phyloP scores from a whole-genome alignment of 1,140 invertebrate genomes.

The Zaprionus vittiger region DNA sequence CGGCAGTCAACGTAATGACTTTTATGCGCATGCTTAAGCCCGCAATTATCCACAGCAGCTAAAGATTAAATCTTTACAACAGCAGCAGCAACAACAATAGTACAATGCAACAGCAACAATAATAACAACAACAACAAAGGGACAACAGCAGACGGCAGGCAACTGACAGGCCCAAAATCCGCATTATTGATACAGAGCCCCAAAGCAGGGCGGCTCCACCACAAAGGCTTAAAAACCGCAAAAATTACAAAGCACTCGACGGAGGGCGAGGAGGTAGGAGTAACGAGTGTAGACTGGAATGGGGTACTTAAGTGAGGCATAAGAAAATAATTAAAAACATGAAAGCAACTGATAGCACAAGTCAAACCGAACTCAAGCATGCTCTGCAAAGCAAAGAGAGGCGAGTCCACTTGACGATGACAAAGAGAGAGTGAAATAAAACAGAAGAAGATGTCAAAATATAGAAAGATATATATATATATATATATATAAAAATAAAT shows the following conservation, averaged over 20 bases:
- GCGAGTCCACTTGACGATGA: background rate
- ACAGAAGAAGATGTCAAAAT: too few species aligned
- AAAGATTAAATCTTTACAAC: constrained; percentile 76
- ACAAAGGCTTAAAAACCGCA: constrained; percentile 72
- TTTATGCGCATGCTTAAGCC: constrained; percentile 80
- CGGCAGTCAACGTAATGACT: constrained; percentile 78
- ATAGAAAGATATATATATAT: too few species aligned
- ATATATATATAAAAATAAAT: background rate
- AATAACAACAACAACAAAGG: constrained; percentile 24
- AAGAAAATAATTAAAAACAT: constrained; percentile 79
- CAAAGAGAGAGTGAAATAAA: background rate
- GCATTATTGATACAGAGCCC: constrained; percentile 69
- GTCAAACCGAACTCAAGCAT: constrained; percentile 49
- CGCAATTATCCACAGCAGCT: constrained; percentile 79
- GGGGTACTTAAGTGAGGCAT: constrained; percentile 66
- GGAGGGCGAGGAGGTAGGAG: background rate
- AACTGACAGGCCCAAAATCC: constrained; percentile 53
- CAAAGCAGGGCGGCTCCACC: constrained; percentile 23
- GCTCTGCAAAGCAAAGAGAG: constrained; percentile 20
- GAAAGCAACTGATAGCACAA: constrained; percentile 30
- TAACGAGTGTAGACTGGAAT: constrained; percentile 10
- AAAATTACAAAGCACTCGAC: constrained; percentile 76
- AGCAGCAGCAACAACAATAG: constrained; percentile 31
- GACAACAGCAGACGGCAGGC: constrained; percentile 29
- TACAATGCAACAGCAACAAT: constrained; percentile 21